Evolutionary conservation across 1,140 invertebrate genomes (phyloP).

Genomic region (Choristoneura fumiferana): DNA sequence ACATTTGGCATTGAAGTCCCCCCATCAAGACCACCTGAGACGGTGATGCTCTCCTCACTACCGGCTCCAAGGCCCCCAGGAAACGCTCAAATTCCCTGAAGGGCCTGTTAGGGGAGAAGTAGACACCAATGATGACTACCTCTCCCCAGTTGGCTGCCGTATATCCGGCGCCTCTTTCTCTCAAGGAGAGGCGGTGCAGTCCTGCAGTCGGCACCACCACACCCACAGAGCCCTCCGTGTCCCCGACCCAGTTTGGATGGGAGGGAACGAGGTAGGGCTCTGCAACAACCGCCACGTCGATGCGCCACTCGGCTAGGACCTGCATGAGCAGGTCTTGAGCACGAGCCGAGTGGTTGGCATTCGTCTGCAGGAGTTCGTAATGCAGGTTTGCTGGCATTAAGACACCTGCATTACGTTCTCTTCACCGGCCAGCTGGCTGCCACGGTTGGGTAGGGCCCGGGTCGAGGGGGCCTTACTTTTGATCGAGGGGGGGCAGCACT

Average conservation of each 20-base stretch:
- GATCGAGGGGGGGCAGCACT: neutral
- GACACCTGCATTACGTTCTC: neutral
- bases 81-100: conserved; percentile 21
- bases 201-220: neutral
- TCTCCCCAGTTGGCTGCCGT: neutral
- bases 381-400: neutral
- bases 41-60: neutral
- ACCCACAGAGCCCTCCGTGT: neutral
- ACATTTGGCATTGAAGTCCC: conserved; percentile 31
- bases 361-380: neutral
- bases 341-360: conserved; percentile 26
- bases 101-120: conserved; percentile 25
- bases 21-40: conserved; percentile 18
- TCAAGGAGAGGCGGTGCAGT: neutral
- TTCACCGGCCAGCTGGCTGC: too few species aligned
- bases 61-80: conserved; percentile 6
- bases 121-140: conserved; percentile 16
- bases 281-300: conserved; percentile 13
- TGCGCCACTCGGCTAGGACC: conserved; percentile 20
- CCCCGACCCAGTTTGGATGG: conserved; percentile 2
- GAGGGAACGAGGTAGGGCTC: conserved; percentile 1
- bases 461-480: neutral
- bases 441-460: too few species aligned
- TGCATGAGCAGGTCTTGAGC: conserved; percentile 34
- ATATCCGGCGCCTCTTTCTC: neutral